Base-by-base conservation (phyloP, 2,797 vertebrate species). In the Centropyge bicolor region DNA sequence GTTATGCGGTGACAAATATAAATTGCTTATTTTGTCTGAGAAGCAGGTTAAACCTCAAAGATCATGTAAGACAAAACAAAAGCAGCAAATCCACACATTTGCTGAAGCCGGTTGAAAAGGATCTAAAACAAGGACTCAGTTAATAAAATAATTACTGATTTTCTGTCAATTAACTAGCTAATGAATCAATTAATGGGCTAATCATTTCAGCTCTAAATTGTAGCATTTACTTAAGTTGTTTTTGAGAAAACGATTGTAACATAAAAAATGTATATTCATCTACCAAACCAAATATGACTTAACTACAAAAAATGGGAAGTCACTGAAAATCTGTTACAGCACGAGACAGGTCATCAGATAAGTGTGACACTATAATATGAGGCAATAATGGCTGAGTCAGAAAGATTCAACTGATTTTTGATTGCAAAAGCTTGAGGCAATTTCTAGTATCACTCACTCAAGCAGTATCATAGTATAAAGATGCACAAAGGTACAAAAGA, bases 251-350 rank as follows among this genome's bases (percentile, higher is more conserved):
- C 9, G 1, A 6, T 38, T 31, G 17, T 36, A 20, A 40, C 19
- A 38, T n/a, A 13, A 63, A 45, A 54, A 22, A 27, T 45, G 8
- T 41, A 31, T 31, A 4, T 31, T 41, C 40, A 45, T 54, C 8
- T 35, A 22, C 41, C 8, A 24, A 43, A 27, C 16, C n/a, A 41
- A 5, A 19, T 11, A 24, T 51, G 36, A 8, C 24, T 52, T 51
- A 74, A 69, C 7, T 10, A 19, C 8, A 69, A 71, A 60, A 67
- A 36, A 12, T 19, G 7, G 19, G 31, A 75, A 72, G 59, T 69
- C 12, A 36, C n/a, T 36, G 3, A 24, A 61, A 43, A 74, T 24
- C 38, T 22, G 60, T 69, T 19, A 49, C 14, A 68, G 8, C 55
- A 46, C 27, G 27, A 70, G 40, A 38, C 8, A 8, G 4, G 1